These are phyloP conservation scores for Diabrotica virgifera DNA, from an alignment of 1,140 invertebrate genomes.

Conservation along the genomic window DNA sequence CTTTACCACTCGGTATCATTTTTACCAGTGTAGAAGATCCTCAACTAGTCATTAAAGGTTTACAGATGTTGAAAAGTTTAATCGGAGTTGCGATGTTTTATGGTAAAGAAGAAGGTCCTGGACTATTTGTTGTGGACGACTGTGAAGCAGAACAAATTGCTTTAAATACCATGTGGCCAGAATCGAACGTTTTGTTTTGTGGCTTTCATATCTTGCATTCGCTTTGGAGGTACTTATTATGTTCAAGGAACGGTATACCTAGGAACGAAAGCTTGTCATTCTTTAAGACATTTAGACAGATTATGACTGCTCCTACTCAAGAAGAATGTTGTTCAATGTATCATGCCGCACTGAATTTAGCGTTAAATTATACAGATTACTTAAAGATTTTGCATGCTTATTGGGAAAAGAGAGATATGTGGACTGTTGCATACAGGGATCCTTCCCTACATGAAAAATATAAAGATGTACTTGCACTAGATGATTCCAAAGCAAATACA, in stretches of 20 bases:
- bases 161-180: conserved; percentile 8
- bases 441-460: background rate
- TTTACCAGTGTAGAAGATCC: conserved; percentile 3
- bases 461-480: conserved; percentile 2
- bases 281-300: conserved; percentile 6
- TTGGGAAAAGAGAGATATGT: conserved; percentile 4
- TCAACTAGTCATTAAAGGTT: conserved; percentile 1
- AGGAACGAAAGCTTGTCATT: background rate
- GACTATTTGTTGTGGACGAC: conserved; percentile 14
- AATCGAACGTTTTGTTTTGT: conserved; percentile 6
- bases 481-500: conserved; percentile 3
- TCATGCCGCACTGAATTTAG: background rate
- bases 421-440: background rate
- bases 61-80: background rate
- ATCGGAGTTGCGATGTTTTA: conserved; percentile 8
- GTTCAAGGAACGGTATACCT: conserved; percentile 10
- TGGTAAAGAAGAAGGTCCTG: conserved; percentile 9
- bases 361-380: background rate
- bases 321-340: background rate
- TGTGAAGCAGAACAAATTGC: conserved; percentile 17
- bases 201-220: conserved; percentile 13
- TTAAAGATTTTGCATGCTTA: background rate
- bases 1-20: conserved; percentile 18
- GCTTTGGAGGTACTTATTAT: conserved; percentile 12
- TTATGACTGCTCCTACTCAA: background rate